Evolutionary conservation across 2,888 invertebrate species (phyloP).

Genomic region (Cepaea hortensis): DNA sequence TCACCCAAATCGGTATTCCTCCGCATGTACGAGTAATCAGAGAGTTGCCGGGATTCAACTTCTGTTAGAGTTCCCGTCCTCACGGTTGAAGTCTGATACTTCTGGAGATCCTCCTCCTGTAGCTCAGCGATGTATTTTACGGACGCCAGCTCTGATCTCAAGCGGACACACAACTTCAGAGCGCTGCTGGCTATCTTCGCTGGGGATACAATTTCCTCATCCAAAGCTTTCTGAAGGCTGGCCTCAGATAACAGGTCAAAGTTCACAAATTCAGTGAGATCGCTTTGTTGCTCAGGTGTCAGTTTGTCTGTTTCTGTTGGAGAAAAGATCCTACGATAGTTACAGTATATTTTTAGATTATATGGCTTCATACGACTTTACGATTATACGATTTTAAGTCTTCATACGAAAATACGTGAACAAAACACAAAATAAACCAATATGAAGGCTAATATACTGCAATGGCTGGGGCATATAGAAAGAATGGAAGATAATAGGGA

Average conservation of each 20-base stretch:
- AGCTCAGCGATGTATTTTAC: conserved; percentile 65
- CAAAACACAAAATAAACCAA: too few relatives aligned
- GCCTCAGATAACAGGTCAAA: conserved; percentile 70
- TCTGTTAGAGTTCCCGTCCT: conserved; percentile 52
- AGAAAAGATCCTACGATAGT: not conserved
- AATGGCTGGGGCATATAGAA: too few relatives aligned
- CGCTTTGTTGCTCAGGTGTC: conserved; percentile 60
- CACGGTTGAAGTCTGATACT: conserved; percentile 44
- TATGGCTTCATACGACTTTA: too few relatives aligned
- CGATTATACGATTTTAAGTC: too few relatives aligned
- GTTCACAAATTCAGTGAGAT: conserved; percentile 68
- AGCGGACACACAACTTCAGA: conserved; percentile 65
- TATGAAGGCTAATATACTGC: too few relatives aligned
- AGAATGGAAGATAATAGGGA: too few relatives aligned
- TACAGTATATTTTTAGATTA: not conserved
- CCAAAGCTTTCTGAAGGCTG: conserved; percentile 67
- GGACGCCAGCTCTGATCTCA: conserved; percentile 68
- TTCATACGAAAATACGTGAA: too few relatives aligned
- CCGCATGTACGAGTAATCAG: not conserved
- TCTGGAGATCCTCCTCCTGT: conserved; percentile 67
- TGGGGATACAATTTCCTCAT: conserved; percentile 69
- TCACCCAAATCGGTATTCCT: conserved; percentile 52
- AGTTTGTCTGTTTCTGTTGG: conserved; percentile 65
- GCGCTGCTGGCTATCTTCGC: conserved; percentile 69
- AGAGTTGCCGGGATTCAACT: conserved; percentile 44